Percentiles rank a stretch among this genome's conserved stretches.
These are phyloP conservation scores for Butorides virescens DNA, from an alignment of 2,113 vertebrate species.

Conservation along the genomic window DNA sequence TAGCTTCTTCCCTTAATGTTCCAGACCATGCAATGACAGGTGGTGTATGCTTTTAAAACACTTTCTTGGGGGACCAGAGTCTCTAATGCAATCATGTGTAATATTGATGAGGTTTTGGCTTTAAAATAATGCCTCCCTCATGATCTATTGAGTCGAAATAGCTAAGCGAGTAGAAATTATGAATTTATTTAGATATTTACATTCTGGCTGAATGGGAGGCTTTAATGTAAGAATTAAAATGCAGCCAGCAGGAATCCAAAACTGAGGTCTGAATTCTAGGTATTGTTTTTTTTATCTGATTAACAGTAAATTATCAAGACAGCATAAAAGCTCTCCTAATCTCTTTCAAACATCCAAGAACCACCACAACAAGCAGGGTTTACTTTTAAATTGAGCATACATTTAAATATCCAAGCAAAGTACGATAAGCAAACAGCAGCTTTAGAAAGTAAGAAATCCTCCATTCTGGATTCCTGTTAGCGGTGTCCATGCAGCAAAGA, in stretches of 20 bases:
- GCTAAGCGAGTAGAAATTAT: background rate
- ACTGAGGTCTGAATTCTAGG: background rate
- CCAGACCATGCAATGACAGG: background rate
- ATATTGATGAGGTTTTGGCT: background rate
- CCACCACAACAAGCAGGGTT: background rate
- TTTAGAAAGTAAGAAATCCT: background rate
- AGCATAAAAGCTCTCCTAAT: background rate
- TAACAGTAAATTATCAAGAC: slow-evolving; percentile 17
- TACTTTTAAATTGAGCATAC: background rate
- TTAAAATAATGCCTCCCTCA: slow-evolving; percentile 11
- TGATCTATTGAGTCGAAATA: background rate
- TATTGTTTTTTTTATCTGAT: slow-evolving; percentile 37
- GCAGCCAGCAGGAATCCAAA: slow-evolving; percentile 1
- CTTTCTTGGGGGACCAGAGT: background rate
- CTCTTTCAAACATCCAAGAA: slow-evolving; percentile 9
- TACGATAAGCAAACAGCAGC: background rate
- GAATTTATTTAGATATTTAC: slow-evolving; percentile 26
- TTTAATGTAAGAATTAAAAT: slow-evolving; percentile 50
- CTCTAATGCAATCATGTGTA: background rate
- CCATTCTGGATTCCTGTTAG: background rate
- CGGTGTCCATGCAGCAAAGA: background rate
- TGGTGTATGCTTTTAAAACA: background rate
- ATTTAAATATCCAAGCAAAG: slow-evolving; percentile 40
- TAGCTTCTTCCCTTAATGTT: background rate
- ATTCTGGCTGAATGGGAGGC: background rate